phyloP scores from a whole-genome alignment of 2,888 invertebrate genomes.

The Hirtodrosophila trivittata region DNA sequence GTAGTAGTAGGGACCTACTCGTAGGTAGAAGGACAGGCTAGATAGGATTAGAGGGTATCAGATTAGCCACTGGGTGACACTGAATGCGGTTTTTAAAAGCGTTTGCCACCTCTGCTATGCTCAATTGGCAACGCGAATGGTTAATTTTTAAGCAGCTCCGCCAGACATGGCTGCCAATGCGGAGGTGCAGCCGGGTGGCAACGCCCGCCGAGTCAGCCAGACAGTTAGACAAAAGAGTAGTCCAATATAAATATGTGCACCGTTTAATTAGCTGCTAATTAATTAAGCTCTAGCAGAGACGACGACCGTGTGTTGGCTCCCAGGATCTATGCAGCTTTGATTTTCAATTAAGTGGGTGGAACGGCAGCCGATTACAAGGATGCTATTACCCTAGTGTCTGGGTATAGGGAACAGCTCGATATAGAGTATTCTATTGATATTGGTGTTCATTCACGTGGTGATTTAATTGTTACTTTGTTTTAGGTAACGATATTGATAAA shows the following conservation, averaged over 20 bases:
- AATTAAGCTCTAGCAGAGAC: constrained; percentile 53
- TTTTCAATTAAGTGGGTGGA: constrained; percentile 57
- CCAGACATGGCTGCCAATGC: neutral
- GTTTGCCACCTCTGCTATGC: constrained; percentile 40
- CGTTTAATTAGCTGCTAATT: constrained; percentile 71
- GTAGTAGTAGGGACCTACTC: neutral
- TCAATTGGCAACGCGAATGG: constrained; percentile 64
- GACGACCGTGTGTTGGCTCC: too few species aligned
- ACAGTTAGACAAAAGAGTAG: constrained; percentile 13
- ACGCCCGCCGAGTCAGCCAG: constrained; percentile 1
- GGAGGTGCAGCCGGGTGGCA: constrained; percentile 3
- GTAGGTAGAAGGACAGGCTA: neutral
- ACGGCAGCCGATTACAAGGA: neutral
- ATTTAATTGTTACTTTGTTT: too few species aligned
- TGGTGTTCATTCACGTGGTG: too few species aligned
- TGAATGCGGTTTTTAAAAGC: constrained; percentile 44
- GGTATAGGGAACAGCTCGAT: too few species aligned
- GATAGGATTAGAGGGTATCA: neutral
- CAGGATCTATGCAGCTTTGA: constrained; percentile 47
- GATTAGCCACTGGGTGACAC: constrained; percentile 43
- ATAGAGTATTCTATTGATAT: too few species aligned
- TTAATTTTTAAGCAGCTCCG: constrained; percentile 49
- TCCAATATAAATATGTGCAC: constrained; percentile 57
- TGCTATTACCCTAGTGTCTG: neutral
- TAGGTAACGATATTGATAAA: too few species aligned